phyloP scores from a whole-genome alignment of 2,113 vertebrate genomes.

The Pteronura brasiliensis region DNA sequence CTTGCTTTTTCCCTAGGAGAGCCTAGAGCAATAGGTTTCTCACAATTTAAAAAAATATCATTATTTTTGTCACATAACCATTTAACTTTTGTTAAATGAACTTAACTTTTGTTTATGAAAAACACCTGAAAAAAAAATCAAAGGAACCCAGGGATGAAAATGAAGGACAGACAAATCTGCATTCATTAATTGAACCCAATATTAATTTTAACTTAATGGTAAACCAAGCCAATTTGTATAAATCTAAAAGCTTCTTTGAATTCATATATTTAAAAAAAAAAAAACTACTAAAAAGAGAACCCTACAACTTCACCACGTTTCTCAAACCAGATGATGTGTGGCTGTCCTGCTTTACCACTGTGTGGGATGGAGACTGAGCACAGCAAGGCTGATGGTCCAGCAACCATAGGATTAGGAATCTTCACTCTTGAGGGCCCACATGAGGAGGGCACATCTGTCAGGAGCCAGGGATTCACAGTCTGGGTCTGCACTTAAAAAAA shows the following conservation, averaged over 20 bases:
- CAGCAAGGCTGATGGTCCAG: too few relatives aligned
- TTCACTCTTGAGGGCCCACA: too few relatives aligned
- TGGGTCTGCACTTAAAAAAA: not conserved
- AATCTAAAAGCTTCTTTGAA: not conserved
- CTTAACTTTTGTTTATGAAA: not conserved
- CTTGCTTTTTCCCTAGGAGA: not conserved
- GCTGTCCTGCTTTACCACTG: not conserved
- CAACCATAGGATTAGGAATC: not conserved
- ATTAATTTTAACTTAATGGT: not conserved
- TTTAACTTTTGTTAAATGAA: not conserved
- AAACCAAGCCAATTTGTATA: not conserved
- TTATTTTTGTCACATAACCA: conserved; percentile 17
- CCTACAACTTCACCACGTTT: not conserved
- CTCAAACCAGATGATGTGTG: not conserved
- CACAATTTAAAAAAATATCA: not conserved
- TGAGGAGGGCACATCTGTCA: not conserved
- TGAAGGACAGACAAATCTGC: not conserved
- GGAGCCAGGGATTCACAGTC: not conserved
- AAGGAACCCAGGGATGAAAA: not conserved
- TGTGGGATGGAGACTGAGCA: not conserved
- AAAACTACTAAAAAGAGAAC: not conserved
- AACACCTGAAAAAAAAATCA: not conserved
- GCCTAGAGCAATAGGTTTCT: not conserved
- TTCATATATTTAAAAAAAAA: not conserved
- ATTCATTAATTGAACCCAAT: not conserved